These are phyloP conservation scores for Pinna nobilis DNA, from an alignment of 1,140 invertebrate genomes.

Conservation along the genomic window DNA sequence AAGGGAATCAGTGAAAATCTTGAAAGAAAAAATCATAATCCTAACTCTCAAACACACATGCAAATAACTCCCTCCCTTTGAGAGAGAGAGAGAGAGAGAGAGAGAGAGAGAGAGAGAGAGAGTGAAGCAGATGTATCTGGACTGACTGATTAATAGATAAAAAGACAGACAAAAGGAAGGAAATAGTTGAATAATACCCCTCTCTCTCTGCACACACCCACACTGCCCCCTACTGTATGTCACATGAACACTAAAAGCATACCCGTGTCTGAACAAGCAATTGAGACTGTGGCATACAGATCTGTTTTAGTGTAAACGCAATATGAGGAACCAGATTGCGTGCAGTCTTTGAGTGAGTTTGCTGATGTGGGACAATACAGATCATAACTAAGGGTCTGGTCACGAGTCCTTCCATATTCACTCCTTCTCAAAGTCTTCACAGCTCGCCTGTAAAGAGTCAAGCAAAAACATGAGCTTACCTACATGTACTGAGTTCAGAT, in stretches of 20 bases:
- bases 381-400: neutral
- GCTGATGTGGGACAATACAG: constrained; percentile 4
- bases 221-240: too few species aligned
- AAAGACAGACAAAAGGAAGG: neutral
- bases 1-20: too few species aligned
- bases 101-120: too few species aligned
- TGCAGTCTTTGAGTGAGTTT: neutral
- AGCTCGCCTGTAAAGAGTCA: constrained; percentile 6
- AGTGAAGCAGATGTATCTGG: too few species aligned
- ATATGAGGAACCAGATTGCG: neutral
- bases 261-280: constrained; percentile 25
- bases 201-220: too few species aligned
- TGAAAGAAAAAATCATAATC: too few species aligned
- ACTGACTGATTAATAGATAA: too few species aligned
- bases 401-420: constrained; percentile 12
- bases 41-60: too few species aligned
- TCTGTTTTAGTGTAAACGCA: neutral
- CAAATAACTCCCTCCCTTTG: too few species aligned
- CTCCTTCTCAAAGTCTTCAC: neutral
- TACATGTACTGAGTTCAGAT: too few species aligned
- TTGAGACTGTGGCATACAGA: constrained; percentile 1
- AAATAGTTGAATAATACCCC: neutral
- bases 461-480: neutral
- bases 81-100: too few species aligned
- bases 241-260: neutral